Conservation (phyloP, 1,140 invertebrate genomes). For the Chironomus tepperi region DNA sequence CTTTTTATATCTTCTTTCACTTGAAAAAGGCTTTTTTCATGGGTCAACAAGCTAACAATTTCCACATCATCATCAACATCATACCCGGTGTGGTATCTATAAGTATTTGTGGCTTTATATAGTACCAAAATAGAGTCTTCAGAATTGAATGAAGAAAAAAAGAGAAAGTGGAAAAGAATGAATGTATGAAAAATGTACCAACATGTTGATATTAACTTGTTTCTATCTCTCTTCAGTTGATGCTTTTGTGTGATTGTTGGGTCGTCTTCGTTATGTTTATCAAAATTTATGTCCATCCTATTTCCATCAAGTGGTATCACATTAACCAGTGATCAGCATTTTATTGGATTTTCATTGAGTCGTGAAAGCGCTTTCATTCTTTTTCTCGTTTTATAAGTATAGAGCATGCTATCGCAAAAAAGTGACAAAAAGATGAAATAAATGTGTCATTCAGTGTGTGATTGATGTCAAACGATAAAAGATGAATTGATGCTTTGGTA, state of each 20-base stretch:
- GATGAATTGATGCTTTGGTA: neutral
- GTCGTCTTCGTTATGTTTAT: neutral
- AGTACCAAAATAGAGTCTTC: neutral
- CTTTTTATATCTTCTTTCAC: too few species aligned
- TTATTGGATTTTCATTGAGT: neutral
- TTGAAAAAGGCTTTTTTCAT: neutral
- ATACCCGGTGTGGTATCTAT: too few species aligned
- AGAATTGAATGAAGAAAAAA: neutral
- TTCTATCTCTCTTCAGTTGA: neutral
- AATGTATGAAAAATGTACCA: too few species aligned
- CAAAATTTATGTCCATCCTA: neutral
- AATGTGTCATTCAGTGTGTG: neutral
- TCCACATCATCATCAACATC: constrained; percentile 11
- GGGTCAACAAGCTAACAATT: neutral
- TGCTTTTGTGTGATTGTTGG: neutral
- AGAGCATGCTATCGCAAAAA: too few species aligned
- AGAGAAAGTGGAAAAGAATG: neutral
- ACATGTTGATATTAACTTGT: neutral
- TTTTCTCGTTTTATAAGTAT: too few species aligned
- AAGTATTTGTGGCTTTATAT: neutral
- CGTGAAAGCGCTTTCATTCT: neutral
- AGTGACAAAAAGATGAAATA: too few species aligned
- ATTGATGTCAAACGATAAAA: constrained; percentile 9
- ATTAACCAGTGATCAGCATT: neutral
- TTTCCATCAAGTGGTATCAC: neutral